Percentiles rank a stretch among this genome's conserved stretches.
phyloP scores from a whole-genome alignment of 2,888 invertebrate genomes.

The Epinotia demarniana region DNA sequence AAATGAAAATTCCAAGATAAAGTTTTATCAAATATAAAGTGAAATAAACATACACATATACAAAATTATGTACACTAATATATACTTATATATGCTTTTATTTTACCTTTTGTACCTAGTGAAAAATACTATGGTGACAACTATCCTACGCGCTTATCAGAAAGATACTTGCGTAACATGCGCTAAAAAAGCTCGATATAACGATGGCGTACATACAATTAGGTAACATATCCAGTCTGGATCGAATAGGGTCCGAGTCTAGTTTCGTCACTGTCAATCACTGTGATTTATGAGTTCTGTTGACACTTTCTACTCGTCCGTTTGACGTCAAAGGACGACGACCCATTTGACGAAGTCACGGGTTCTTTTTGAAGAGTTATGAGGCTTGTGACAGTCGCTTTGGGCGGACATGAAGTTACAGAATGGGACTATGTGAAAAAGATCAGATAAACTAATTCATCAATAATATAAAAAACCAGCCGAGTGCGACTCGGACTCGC shows the following conservation, averaged over 20 bases:
- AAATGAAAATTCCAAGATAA: no score
- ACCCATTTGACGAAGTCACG: conserved; percentile 44
- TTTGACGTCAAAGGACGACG: conserved; percentile 46
- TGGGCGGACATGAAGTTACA: conserved; percentile 10
- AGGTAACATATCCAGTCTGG: conserved; percentile 38
- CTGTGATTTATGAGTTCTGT: conserved; percentile 69
- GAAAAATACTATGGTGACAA: no score
- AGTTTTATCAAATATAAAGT: no score
- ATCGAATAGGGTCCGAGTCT: conserved; percentile 47
- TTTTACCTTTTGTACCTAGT: no score
- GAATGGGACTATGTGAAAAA: neutral
- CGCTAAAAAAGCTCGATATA: neutral
- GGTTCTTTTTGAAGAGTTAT: conserved; percentile 43
- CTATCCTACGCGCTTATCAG: no score
- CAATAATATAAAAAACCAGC: neutral
- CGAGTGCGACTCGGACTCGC: no score
- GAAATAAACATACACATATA: no score
- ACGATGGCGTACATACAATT: conserved; percentile 23
- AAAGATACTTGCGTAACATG: no score
- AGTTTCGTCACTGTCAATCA: conserved; percentile 72
- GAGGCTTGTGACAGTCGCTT: conserved; percentile 34
- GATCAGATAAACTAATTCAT: neutral
- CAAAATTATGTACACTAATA: no score
- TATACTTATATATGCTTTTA: no score
- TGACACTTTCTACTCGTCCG: conserved; percentile 65